These are phyloP conservation scores for Cheilosia pagana DNA, from an alignment of 2,888 invertebrate genomes.

Conservation along the genomic window DNA sequence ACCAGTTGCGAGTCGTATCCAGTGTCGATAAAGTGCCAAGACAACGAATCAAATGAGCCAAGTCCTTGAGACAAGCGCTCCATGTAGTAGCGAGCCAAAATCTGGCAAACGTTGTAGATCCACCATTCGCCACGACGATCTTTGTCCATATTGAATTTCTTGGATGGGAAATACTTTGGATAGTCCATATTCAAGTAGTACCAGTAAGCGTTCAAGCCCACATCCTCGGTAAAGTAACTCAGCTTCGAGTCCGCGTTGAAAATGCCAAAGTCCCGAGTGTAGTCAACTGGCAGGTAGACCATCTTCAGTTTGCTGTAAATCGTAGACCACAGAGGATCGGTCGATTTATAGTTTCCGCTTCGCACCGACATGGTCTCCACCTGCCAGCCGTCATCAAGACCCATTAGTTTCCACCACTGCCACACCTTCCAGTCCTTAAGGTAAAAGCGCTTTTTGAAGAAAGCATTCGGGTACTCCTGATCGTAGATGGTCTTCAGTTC, in stretches of 20 bases:
- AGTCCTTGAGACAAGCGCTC: constrained; percentile 88
- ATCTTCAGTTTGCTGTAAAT: constrained; percentile 80
- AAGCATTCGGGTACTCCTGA: constrained; percentile 72
- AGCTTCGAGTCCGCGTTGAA: constrained; percentile 86
- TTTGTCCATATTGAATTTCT: constrained; percentile 84
- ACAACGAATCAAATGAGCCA: constrained; percentile 85
- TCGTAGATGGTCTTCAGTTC: constrained; percentile 83
- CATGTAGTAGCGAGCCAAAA: constrained; percentile 88
- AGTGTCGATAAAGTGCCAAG: constrained; percentile 85
- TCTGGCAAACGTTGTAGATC: constrained; percentile 87
- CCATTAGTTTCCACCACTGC: constrained; percentile 82
- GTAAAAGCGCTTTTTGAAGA: constrained; percentile 65
- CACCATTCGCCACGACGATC: constrained; percentile 87
- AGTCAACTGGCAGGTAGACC: constrained; percentile 84
- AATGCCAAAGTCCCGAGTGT: constrained; percentile 85
- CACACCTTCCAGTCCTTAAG: constrained; percentile 80
- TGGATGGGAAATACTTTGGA: constrained; percentile 87
- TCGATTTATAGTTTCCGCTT: constrained; percentile 68
- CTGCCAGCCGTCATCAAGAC: constrained; percentile 79
- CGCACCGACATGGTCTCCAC: constrained; percentile 77
- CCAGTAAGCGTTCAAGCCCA: constrained; percentile 86
- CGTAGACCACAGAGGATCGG: constrained; percentile 77
- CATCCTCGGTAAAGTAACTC: constrained; percentile 89
- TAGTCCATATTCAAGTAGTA: constrained; percentile 86
- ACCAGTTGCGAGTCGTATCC: constrained; percentile 87